These are phyloP conservation scores for Octopus bimaculoides DNA, from an alignment of 1,140 invertebrate species.

Conservation along the genomic window DNA sequence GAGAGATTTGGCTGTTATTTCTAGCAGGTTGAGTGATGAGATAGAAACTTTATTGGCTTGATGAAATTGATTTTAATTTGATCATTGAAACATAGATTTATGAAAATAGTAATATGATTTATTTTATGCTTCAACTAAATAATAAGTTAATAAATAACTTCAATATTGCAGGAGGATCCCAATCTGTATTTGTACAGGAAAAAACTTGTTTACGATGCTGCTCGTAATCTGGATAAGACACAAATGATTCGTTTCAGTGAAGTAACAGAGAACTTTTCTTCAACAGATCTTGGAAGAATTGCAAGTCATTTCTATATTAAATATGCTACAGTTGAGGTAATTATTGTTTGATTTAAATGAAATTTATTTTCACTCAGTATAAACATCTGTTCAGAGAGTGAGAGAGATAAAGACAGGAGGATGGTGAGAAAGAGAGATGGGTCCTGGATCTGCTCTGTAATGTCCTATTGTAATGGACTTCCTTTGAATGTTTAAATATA, in stretches of 20 bases:
- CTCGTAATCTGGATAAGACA: slow-evolving; percentile 83
- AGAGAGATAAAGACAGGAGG: slow-evolving; percentile 53
- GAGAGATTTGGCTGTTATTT: no score
- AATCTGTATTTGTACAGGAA: slow-evolving; percentile 70
- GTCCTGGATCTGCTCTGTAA: no score
- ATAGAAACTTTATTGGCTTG: no score
- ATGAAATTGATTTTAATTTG: no score
- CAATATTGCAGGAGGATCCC: slow-evolving; percentile 69
- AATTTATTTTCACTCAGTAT: slow-evolving; percentile 46
- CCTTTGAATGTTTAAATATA: no score
- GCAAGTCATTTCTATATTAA: slow-evolving; percentile 98
- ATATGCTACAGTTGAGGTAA: slow-evolving; percentile 87
- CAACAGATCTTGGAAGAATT: slow-evolving; percentile 86
- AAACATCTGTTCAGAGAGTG: no score
- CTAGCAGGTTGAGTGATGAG: no score
- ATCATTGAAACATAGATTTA: no score
- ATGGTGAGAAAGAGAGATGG: neutral
- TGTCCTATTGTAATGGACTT: no score
- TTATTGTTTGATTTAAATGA: slow-evolving; percentile 51
- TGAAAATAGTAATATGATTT: no score
- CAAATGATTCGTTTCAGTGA: slow-evolving; percentile 91
- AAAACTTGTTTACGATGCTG: slow-evolving; percentile 77
- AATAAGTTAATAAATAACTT: no score
- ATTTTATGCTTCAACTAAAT: no score
- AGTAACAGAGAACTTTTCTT: slow-evolving; percentile 75